Percentiles rank a stretch among this genome's conserved stretches.
Conservation (phyloP, 2,113 vertebrate species). For the Ptilorrhoa leucosticta region DNA sequence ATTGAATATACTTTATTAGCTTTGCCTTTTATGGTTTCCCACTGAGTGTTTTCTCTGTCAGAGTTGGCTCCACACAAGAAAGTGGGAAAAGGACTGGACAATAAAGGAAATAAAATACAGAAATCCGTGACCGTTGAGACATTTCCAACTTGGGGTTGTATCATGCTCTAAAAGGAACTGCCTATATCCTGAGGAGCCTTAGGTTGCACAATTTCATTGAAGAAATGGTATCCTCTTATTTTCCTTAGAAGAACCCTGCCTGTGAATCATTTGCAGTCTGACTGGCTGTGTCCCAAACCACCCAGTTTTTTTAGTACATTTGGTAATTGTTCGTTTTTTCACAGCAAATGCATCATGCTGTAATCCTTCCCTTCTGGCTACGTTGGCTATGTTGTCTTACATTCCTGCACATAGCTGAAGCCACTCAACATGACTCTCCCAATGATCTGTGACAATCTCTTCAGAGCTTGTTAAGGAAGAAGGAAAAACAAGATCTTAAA, state of each 20-base stretch:
- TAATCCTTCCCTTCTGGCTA: slow-evolving; percentile 52
- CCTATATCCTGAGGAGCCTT: slow-evolving; percentile 15
- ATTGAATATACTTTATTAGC: not conserved
- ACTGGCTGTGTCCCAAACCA: slow-evolving; percentile 44
- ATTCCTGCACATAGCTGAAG: slow-evolving; percentile 42
- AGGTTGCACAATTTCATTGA: slow-evolving; percentile 49
- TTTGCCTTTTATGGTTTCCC: not conserved
- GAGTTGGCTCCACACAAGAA: not conserved
- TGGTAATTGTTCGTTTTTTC: slow-evolving; percentile 48
- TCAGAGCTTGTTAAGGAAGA: slow-evolving; percentile 28
- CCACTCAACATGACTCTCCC: not conserved
- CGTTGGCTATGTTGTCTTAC: not conserved
- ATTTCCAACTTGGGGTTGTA: not conserved
- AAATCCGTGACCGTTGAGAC: not conserved
- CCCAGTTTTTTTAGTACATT: slow-evolving; percentile 35
- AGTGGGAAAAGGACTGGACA: not conserved
- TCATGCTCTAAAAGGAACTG: not conserved
- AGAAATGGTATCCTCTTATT: slow-evolving; percentile 33
- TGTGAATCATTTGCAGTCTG: slow-evolving; percentile 48
- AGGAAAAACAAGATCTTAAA: not conserved
- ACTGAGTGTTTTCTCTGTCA: not conserved
- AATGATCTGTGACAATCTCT: not conserved
- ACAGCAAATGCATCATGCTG: slow-evolving; percentile 45
- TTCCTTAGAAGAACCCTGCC: slow-evolving; percentile 44
- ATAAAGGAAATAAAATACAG: not conserved